phyloP scores from a whole-genome alignment of 2,797 vertebrate genomes.

The Syncerus caffer region DNA sequence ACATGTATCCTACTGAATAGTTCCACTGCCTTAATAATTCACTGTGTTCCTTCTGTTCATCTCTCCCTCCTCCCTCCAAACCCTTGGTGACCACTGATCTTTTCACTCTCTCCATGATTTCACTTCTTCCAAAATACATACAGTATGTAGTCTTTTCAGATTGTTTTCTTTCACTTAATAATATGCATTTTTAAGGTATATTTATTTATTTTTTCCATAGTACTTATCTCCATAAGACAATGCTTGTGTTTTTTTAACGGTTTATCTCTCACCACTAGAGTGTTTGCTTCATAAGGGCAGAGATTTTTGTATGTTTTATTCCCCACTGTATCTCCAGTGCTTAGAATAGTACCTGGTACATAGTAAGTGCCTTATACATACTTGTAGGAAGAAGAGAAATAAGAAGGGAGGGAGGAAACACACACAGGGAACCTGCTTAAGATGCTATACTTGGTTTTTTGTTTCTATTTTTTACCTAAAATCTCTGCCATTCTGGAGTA shows the following conservation, averaged over 20 bases:
- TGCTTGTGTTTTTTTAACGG: background rate
- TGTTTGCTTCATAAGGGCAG: background rate
- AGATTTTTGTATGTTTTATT: background rate
- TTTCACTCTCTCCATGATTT: background rate
- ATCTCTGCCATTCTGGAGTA: background rate
- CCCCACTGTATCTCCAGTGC: background rate
- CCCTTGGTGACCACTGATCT: background rate
- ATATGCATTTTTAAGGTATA: background rate
- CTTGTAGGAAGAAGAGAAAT: background rate
- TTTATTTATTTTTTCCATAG: background rate
- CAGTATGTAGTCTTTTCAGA: background rate
- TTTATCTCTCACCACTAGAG: background rate
- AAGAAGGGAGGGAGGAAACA: background rate
- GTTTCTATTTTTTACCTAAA: background rate
- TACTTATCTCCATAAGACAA: background rate
- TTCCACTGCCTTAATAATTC: background rate
- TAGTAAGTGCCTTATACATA: background rate
- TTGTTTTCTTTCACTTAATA: background rate
- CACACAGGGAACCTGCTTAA: background rate
- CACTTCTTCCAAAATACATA: background rate
- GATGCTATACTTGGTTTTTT: background rate
- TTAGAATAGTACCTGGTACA: background rate
- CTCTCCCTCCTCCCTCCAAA: background rate
- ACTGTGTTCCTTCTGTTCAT: background rate
- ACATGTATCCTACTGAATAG: background rate